Evolutionary conservation across 2,888 invertebrate genomes (phyloP).

Genomic region (Melikaiella ostensackeni): DNA sequence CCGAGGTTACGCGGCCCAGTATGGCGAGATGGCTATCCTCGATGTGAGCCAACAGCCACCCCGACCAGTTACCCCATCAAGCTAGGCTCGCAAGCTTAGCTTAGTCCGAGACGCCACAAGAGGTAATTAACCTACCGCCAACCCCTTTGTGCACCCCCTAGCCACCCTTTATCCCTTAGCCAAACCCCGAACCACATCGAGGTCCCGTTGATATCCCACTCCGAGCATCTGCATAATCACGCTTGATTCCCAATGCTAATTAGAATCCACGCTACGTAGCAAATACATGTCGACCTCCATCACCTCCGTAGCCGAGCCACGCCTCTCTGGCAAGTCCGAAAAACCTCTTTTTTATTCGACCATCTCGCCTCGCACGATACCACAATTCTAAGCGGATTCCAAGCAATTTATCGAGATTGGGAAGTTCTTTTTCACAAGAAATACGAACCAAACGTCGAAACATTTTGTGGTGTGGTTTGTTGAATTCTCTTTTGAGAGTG

Average conservation of each 20-base stretch:
- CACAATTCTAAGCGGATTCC: conserved; percentile 26
- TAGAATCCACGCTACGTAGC: conserved; percentile 70
- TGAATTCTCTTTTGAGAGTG: conserved; percentile 12
- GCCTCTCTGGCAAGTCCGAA: conserved; percentile 49
- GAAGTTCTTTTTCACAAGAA: conserved; percentile 16
- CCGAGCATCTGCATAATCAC: conserved; percentile 74
- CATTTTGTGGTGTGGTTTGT: not conserved
- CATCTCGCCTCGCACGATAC: conserved; percentile 46
- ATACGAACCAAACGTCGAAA: not conserved
- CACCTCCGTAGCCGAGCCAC: conserved; percentile 60
- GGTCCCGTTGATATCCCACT: conserved; percentile 66
- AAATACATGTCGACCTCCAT: conserved; percentile 70
- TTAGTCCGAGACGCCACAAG: conserved; percentile 70
- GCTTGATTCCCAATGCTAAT: conserved; percentile 75
- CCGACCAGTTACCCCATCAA: conserved; percentile 59
- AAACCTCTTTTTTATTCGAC: conserved; percentile 46
- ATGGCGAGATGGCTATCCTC: conserved; percentile 61
- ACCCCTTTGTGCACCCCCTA: conserved; percentile 62
- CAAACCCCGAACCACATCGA: conserved; percentile 46
- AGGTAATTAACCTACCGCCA: conserved; percentile 75
- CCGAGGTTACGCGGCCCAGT: conserved; percentile 61
- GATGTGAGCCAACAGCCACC: conserved; percentile 59
- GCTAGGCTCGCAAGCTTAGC: conserved; percentile 63
- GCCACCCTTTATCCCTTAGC: conserved; percentile 48
- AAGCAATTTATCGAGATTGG: conserved; percentile 9